Evolutionary conservation across 2,888 invertebrate species (phyloP).

Genomic region (Hypselothyrea guttata): DNA sequence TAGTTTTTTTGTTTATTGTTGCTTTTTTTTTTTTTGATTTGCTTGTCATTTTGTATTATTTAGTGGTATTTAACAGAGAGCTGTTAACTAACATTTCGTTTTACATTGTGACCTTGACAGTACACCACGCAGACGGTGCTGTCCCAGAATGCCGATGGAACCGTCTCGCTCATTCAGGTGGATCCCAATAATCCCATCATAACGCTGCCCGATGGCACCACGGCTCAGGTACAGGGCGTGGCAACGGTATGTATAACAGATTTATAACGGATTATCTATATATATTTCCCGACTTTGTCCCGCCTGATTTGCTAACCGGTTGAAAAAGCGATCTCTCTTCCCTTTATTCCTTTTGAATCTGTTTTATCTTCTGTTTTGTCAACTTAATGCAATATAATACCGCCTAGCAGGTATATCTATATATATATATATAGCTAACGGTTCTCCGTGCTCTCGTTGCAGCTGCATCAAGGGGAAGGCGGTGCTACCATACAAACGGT

Average conservation of each 20-base stretch:
- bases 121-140: conserved; percentile 94
- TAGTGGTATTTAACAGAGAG: neutral
- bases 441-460: conserved; percentile 24
- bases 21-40: conserved; percentile 20
- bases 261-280: no score
- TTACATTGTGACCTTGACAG: conserved; percentile 81
- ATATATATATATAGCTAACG: neutral
- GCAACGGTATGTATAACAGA: conserved; percentile 77
- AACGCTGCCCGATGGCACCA: conserved; percentile 96
- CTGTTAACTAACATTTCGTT: conserved; percentile 16
- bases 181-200: conserved; percentile 97
- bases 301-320: no score
- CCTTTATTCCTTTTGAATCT: no score
- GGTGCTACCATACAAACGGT: conserved; percentile 85
- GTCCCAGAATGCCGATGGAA: conserved; percentile 97
- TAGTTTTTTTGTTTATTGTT: conserved; percentile 14
- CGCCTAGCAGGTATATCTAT: no score
- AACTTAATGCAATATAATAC: no score
- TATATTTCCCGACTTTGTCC: no score
- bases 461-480: conserved; percentile 88
- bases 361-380: no score
- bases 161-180: conserved; percentile 97
- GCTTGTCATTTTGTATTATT: conserved; percentile 14
- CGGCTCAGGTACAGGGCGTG: conserved; percentile 93
- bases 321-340: no score